Evolutionary conservation across 2,888 invertebrate species (phyloP), one percentile per base, ranked within the genome.

Genomic region (Pristionchus arcanus): DNA sequence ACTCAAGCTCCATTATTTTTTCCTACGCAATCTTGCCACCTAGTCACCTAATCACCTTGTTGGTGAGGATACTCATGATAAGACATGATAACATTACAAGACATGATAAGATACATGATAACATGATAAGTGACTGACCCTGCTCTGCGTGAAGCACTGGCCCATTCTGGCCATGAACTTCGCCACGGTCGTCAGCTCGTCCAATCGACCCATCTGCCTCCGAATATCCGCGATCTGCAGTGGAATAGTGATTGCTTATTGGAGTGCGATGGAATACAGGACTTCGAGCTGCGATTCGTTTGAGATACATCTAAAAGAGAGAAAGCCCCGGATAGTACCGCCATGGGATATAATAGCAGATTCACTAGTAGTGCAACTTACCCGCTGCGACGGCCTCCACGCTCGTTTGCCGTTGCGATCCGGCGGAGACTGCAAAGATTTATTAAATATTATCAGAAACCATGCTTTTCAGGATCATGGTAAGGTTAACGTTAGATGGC

Each of bases 131-230:
- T 83, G 63, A 34, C 89, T 19, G 11, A 92, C 92, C 90, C 87
- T 90, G n/a, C 91, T 90, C 87, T 95, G 95, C 21, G 95, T 95
- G 90, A 95, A 95, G 89, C 94, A 95, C 90, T 95, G 95, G 37
- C 95, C 95, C 90, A 95, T 92, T 16, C 95, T 92, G 42, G 95
- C 95, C 93, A 95, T 95, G 91, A 95, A 93, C 91, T 95, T 95
- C 1, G 95, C 95, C 55, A 95, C 93, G 63, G 92, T 93, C 81
- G 91, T 91, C 34, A 94, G 91, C n/a, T 91, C 90, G 11, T 93
- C 92, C 90, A 95, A 95, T 19, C 93, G 90, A n/a, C 93, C 94
- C 34, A 86, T 25, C 9, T 85, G 34, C 2, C 19, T 15, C 2
- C 89, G 84, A 11, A 89, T 42, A 1, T 37, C 19, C 25, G 77